Evolutionary conservation across 2,888 invertebrate genomes (phyloP), one percentile per base, ranked within the genome.

Genomic region (Deladenus siricidicola): DNA sequence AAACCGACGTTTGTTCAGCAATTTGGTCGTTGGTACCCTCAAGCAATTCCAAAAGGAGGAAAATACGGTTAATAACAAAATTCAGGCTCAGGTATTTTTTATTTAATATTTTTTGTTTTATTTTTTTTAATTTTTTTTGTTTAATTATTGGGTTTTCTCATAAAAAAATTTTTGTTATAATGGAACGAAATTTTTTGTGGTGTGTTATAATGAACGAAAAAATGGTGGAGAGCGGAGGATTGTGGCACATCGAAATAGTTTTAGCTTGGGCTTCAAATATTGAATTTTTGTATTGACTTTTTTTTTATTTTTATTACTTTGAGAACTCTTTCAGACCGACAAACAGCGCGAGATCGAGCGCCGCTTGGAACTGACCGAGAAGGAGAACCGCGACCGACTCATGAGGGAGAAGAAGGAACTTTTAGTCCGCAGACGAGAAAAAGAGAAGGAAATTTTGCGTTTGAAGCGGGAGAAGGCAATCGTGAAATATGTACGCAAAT

Each of bases 1-100:
- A 68, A 96, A 96, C 81, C 85, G 88, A 66, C 85, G 96, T 60
- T 94, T 98, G 87, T 94, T 98, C 83, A 93, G 94, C 8, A 71
- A 67, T 45, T 88, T 92, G 23, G 83, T 98, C 47, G 82, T 96
- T 56, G 94, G 96, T 3, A 96, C 96, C 17, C 81, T 98, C 70
- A 90, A 92, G 79, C 90, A 89, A 80, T 96, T 96, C 80, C 88
- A 90, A 48, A 71, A 72, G 49, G 70, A 68, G 49, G 63, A 67
- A 39, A 64, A 64, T 43, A 56, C 56, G 24, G 56, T 58, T 47
- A 53, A 60, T 4, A 58, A 62, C 21, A 58, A 54, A 26, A 60
- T 51, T n/a, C 52, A 63, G 28, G 67, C 56, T 39, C 65, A 66
- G 57, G 63, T 67, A 19, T 23, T 21, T 24, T 59, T 42, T 30